Evolutionary conservation across 1,140 invertebrate genomes (phyloP), one percentile per base, ranked within the genome.

Genomic region (Phocides pigmalion): DNA sequence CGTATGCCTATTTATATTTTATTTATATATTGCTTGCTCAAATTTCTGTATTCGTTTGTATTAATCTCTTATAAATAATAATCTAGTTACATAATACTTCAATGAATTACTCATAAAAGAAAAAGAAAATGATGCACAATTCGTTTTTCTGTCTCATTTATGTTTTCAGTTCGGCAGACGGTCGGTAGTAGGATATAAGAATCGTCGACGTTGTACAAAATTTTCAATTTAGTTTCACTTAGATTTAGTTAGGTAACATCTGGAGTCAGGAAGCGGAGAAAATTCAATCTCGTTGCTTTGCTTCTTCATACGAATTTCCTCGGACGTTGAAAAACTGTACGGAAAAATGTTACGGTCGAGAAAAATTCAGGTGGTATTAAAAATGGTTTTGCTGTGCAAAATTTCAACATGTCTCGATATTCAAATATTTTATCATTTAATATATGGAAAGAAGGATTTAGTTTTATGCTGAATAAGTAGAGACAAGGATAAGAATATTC

Each of bases 251-350:
- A 58, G 37, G 64, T 59, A 66, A 66, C 64, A 59, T 66, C 64
- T 66, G 64, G 64, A 66, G 16, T 66, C 37, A 51, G 53, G 64
- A 66, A 66, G 54, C 46, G 56, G 25, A 51, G 47, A 19, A 53
- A 66, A 66, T 66, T 66, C 54, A 61, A 66, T 66, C 51, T 66
- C 59, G 56, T 28, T 61, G 56, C 47, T 66, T 61, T 51, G 49
- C 46, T 61, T 51, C 58, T 53, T 66, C 47, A 50, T 61, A 61
- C 61, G 58, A 58, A 66, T 66, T 49, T n/a, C 14, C 37, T 42
- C n/a, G 46, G 25, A 51, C 32, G 39, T 53, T 53, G 32, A 39
- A 28, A 51, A 53, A 50, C 22, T 25, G 20, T 28, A 61, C 25
- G 46, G 46, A 32, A 51, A n/a, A 42, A 58, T 16, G 32, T 39